Evolutionary conservation across 2,888 invertebrate genomes (phyloP).

Genomic region (Drosophila merina): DNA sequence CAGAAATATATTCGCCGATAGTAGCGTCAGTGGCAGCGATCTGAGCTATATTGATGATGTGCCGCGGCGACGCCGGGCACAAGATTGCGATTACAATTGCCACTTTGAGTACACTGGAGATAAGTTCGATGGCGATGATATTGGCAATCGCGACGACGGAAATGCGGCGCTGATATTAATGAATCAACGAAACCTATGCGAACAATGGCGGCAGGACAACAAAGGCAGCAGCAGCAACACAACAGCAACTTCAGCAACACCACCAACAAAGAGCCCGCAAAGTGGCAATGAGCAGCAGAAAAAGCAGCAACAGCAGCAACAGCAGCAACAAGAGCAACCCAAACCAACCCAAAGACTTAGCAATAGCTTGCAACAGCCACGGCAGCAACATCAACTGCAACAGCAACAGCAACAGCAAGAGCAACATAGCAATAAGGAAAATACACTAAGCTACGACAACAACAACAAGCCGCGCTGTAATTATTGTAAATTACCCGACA

Average conservation of each 20-base stretch:
- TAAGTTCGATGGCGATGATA: constrained; percentile 41
- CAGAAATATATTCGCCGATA: constrained; percentile 75
- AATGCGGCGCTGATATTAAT: constrained; percentile 78
- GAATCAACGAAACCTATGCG: constrained; percentile 75
- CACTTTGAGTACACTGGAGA: constrained; percentile 28
- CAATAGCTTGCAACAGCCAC: constrained; percentile 71
- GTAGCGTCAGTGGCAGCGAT: constrained; percentile 57
- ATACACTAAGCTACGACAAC: constrained; percentile 71
- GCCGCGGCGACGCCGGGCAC: constrained; percentile 60
- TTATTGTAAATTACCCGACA: constrained; percentile 79
- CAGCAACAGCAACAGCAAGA: constrained; percentile 55
- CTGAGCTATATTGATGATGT: constrained; percentile 82
- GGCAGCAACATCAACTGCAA: constrained; percentile 50
- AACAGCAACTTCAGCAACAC: constrained; percentile 54
- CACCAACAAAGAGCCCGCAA: constrained; percentile 64
- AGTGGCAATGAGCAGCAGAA: constrained; percentile 72
- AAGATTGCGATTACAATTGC: constrained; percentile 58
- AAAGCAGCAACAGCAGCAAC: constrained; percentile 46
- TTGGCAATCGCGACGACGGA: constrained; percentile 66
- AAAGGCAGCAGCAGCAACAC: constrained; percentile 60
- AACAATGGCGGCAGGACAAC: constrained; percentile 76
- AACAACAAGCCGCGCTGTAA: constrained; percentile 72
- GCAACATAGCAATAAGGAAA: constrained; percentile 76
- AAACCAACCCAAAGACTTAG: constrained; percentile 82
- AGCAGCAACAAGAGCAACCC: constrained; percentile 49